Percentiles rank a stretch among this genome's conserved stretches.
These are phyloP conservation scores for Sphecodes monilicornis DNA, from an alignment of 2,888 invertebrate species.

Conservation along the genomic window DNA sequence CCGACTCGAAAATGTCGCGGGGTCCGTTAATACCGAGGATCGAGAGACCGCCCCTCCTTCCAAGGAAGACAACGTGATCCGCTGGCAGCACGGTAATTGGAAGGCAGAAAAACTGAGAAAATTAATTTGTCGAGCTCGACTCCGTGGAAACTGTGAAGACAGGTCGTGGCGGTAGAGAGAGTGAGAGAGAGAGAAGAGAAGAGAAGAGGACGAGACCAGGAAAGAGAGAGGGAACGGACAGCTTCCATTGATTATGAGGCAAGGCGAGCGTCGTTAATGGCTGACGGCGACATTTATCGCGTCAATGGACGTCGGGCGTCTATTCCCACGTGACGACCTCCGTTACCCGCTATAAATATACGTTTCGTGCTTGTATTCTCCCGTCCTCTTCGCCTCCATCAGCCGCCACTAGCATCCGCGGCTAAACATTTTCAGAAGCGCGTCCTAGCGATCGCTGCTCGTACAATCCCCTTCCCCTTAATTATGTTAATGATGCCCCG, in stretches of 20 bases:
- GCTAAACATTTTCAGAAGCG: constrained; percentile 56
- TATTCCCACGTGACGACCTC: constrained; percentile 75
- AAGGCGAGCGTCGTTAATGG: constrained; percentile 78
- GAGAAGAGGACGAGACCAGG: not conserved
- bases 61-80: constrained; percentile 59
- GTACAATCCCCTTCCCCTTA: constrained; percentile 16
- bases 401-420: constrained; percentile 48
- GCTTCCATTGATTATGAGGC: constrained; percentile 80
- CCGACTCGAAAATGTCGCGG: constrained; percentile 39
- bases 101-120: constrained; percentile 71
- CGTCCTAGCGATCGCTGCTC: constrained; percentile 29
- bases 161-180: constrained; percentile 14
- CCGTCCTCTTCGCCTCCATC: constrained; percentile 37
- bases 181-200: not conserved
- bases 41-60: constrained; percentile 32
- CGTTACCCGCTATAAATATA: constrained; percentile 79
- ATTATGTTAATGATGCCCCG: constrained; percentile 33
- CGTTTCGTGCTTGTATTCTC: constrained; percentile 42
- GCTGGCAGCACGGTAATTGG: constrained; percentile 67
- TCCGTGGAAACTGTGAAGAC: constrained; percentile 62
- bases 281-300: constrained; percentile 79
- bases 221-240: constrained; percentile 67
- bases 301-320: constrained; percentile 78
- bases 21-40: constrained; percentile 46
- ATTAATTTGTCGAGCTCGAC: constrained; percentile 76